These are phyloP conservation scores for Dendrocincla tyrannina DNA, from an alignment of 2,797 vertebrate genomes.

Conservation along the genomic window DNA sequence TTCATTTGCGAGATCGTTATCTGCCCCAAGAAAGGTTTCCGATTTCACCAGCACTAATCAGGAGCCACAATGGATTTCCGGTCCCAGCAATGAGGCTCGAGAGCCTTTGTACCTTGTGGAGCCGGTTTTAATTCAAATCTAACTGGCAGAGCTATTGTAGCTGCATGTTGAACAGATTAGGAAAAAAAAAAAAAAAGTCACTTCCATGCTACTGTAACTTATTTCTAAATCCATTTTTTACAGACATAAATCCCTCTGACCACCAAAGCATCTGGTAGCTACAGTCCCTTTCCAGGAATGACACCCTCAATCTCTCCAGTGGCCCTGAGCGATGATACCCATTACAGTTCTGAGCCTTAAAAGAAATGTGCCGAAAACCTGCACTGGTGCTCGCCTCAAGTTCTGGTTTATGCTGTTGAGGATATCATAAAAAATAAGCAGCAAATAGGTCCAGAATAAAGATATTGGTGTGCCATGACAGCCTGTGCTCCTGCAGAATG, in stretches of 20 bases:
- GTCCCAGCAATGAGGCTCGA: not conserved
- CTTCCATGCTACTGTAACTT: not conserved
- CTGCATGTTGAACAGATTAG: conserved; percentile 13
- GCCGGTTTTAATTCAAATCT: conserved; percentile 40
- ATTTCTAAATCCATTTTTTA: conserved; percentile 2
- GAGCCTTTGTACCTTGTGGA: conserved; percentile 10
- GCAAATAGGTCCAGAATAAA: not conserved
- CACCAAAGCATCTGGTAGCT: not conserved
- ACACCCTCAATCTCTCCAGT: not conserved
- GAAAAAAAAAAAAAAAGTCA: not conserved
- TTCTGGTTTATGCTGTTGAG: not conserved
- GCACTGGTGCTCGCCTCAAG: not conserved
- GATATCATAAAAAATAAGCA: not conserved
- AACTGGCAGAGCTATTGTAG: not conserved
- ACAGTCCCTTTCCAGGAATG: not conserved
- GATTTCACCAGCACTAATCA: conserved; percentile 66
- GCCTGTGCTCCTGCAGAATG: rapidly evolving
- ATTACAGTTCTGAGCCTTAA: not conserved
- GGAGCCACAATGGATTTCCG: conserved; percentile 54
- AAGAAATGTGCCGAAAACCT: not conserved
- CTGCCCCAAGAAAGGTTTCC: conserved; percentile 51
- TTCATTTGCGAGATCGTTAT: conserved; percentile 49
- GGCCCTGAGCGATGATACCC: not conserved
- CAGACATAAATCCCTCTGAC: conserved; percentile 13
- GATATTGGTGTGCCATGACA: not conserved